phyloP scores from a whole-genome alignment of 2,888 invertebrate genomes.

The Apantesis nais region DNA sequence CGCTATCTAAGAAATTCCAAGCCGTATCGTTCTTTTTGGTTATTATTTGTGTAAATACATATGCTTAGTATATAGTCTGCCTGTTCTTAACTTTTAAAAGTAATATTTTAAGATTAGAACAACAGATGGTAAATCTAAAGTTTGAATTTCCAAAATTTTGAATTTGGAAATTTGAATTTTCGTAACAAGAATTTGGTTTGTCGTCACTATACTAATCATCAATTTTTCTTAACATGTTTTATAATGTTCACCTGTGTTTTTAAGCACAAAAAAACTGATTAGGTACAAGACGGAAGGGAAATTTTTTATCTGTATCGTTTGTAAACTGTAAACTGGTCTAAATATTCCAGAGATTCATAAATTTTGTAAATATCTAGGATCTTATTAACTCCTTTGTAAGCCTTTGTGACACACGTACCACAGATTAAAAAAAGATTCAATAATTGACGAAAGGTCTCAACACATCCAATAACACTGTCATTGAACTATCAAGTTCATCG shows the following conservation, averaged over 20 bases:
- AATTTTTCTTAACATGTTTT: too few relatives aligned
- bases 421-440: not conserved
- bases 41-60: not conserved
- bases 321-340: not conserved
- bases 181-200: not conserved
- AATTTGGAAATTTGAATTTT: not conserved
- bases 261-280: too few relatives aligned
- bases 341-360: too few relatives aligned
- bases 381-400: not conserved
- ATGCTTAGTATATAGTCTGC: too few relatives aligned
- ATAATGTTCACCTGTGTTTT: too few relatives aligned
- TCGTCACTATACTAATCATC: too few relatives aligned
- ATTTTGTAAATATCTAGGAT: not conserved
- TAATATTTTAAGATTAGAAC: too few relatives aligned
- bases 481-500: slow-evolving; percentile 35
- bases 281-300: too few relatives aligned
- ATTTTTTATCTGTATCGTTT: not conserved
- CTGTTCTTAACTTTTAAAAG: too few relatives aligned
- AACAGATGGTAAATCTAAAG: too few relatives aligned
- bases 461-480: slow-evolving; percentile 31
- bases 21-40: not conserved
- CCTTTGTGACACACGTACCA: not conserved
- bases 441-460: not conserved
- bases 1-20: slow-evolving; percentile 10
- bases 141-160: too few relatives aligned